Percentiles rank a stretch among this genome's conserved stretches.
Conservation (phyloP, 2,888 invertebrate genomes). For the Hirtodrosophila histrioides region DNA sequence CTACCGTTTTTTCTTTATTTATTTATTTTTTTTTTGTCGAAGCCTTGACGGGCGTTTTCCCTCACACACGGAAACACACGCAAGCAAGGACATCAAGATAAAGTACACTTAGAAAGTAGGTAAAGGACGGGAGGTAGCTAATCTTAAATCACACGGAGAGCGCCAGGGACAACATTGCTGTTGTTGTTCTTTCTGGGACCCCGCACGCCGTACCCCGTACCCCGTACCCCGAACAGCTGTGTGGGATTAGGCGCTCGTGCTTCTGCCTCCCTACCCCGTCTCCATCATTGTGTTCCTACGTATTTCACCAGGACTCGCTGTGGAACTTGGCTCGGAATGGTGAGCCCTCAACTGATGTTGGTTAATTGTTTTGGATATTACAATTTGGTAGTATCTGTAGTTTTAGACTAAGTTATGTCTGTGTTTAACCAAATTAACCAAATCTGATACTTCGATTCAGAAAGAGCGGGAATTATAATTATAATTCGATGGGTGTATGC, state of each 20-base stretch:
- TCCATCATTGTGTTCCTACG: not conserved
- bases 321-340: no score
- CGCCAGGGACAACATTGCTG: slow-evolving; percentile 35
- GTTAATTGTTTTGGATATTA: no score
- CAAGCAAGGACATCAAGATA: slow-evolving; percentile 64
- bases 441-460: no score
- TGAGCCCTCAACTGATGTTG: no score
- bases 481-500: no score
- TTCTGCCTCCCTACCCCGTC: slow-evolving; percentile 1
- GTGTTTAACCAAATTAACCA: no score
- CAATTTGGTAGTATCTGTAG: no score
- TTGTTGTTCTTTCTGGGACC: slow-evolving; percentile 3
- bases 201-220: not conserved
- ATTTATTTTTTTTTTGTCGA: slow-evolving; percentile 14
- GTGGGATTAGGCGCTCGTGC: slow-evolving; percentile 49
- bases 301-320: no score
- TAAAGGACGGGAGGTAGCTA: slow-evolving; percentile 43
- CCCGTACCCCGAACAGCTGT: slow-evolving; percentile 45
- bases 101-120: slow-evolving; percentile 46
- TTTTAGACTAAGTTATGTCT: no score
- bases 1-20: slow-evolving; percentile 31
- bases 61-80: slow-evolving; percentile 5
- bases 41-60: slow-evolving; percentile 30
- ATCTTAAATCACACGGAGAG: slow-evolving; percentile 68
- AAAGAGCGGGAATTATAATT: no score